Evolutionary conservation across 2,888 invertebrate genomes (phyloP).

Genomic region (Ophion ellenae): DNA sequence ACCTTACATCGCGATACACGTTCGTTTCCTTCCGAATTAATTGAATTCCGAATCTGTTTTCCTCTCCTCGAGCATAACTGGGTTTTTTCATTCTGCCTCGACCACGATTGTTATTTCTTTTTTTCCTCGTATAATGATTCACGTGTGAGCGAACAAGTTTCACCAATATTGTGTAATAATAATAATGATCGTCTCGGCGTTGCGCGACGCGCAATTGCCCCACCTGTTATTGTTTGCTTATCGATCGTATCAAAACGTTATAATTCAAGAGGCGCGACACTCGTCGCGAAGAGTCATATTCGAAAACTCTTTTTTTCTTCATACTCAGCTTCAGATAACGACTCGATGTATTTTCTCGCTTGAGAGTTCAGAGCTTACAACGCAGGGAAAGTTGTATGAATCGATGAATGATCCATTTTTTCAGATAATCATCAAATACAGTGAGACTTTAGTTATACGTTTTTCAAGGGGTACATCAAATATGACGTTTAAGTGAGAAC

Average conservation of each 20-base stretch:
- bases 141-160: constrained; percentile 5
- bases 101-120: constrained; percentile 6
- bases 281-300: not conserved
- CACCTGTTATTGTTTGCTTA: constrained; percentile 6
- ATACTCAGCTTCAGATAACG: no score
- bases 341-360: no score
- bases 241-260: not conserved
- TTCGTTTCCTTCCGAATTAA: not conserved
- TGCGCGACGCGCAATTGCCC: not conserved
- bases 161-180: constrained; percentile 9
- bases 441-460: no score
- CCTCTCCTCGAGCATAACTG: not conserved
- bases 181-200: not conserved
- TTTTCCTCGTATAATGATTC: constrained; percentile 19
- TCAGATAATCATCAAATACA: no score
- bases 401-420: no score
- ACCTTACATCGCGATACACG: not conserved
- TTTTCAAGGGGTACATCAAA: no score
- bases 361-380: no score
- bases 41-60: constrained; percentile 5
- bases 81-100: not conserved
- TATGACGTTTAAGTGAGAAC: no score
- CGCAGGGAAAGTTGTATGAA: no score
- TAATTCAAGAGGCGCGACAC: constrained; percentile 3
- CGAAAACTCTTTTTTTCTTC: not conserved